Evolutionary conservation across 2,888 invertebrate genomes (phyloP), one percentile per base, ranked within the genome.

Genomic region (Heliconius erato): DNA sequence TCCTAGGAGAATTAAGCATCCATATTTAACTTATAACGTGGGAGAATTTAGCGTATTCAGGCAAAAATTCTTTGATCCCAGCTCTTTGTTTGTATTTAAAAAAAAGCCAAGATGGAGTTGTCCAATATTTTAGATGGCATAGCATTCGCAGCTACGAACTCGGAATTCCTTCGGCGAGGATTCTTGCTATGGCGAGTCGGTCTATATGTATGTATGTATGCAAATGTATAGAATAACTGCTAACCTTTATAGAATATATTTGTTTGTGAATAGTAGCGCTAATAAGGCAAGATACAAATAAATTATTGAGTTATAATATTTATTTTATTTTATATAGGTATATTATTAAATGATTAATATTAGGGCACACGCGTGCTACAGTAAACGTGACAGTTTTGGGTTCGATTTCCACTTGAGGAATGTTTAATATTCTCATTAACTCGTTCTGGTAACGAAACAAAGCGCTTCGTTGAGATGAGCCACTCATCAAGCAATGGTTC

Each of bases 81-180:
- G 91, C 94, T 95, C 95, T 95, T 96, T 95, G 95, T 95, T 95
- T 92, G 92, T 91, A 91, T 90, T 88, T 90, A 94, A 92, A 94
- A 92, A 95, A 95, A 95, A 95, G 95, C 89, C 92, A 91, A 95
- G 95, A 96, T 96, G 95, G 95, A 95, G 95, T 95, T 96, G 95
- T 96, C 95, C 95, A 95, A 96, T 96, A 96, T 96, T 96, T 96
- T 95, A 95, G 95, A 95, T 96, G 95, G 95, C 95, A 95, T 94
- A 95, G 95, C 95, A 94, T 92, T 95, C 93, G 93, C 92, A 91
- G 95, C 93, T 92, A 94, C 94, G 94, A 92, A 94, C 92, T 94
- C 94, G 92, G 91, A 94, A 95, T 95, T 96, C 94, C 92, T 91
- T 89, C 88, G 90, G 90, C 91, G 91, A 93, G 92, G 94, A 93